Evolutionary conservation across 1,140 invertebrate genomes (phyloP).

Genomic region (Drosophila cardini): DNA sequence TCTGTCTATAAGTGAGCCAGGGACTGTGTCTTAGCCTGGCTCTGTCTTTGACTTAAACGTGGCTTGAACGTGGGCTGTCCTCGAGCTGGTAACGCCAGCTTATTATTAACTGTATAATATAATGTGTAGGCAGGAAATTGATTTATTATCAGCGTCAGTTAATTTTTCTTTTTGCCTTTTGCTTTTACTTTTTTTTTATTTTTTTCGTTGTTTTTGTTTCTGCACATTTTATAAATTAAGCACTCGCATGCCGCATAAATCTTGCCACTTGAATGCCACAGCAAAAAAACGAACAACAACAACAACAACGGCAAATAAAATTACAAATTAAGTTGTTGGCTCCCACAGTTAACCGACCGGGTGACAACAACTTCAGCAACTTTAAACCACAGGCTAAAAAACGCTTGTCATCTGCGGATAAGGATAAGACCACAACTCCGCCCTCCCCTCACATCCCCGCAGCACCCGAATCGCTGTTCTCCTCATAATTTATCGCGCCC

Average conservation of each 20-base stretch:
- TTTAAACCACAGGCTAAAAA: constrained; percentile 24
- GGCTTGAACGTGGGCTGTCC: constrained; percentile 61
- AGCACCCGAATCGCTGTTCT: constrained; percentile 21
- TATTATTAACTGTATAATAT: constrained; percentile 83
- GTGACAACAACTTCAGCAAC: constrained; percentile 39
- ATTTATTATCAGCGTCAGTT: constrained; percentile 81
- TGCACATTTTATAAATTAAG: constrained; percentile 70
- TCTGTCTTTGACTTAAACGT: constrained; percentile 16
- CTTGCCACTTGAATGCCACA: constrained; percentile 40
- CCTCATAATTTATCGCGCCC: constrained; percentile 74
- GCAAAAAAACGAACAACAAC: constrained; percentile 9
- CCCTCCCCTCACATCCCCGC: background rate
- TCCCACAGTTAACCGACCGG: constrained; percentile 71
- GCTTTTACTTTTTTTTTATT: constrained; percentile 3
- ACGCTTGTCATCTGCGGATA: constrained; percentile 67
- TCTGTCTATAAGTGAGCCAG: constrained; percentile 16
- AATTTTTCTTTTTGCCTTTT: constrained; percentile 51
- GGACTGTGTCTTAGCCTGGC: background rate
- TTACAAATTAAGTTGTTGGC: constrained; percentile 81
- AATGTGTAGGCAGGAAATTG: constrained; percentile 81
- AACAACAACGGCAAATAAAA: constrained; percentile 42
- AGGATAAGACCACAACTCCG: constrained; percentile 43
- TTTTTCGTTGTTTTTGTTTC: no score
- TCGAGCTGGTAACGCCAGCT: constrained; percentile 64
- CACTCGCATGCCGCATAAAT: constrained; percentile 62